Evolutionary conservation across 2,113 vertebrate species (phyloP).

Genomic region (Syngnathus floridae): DNA sequence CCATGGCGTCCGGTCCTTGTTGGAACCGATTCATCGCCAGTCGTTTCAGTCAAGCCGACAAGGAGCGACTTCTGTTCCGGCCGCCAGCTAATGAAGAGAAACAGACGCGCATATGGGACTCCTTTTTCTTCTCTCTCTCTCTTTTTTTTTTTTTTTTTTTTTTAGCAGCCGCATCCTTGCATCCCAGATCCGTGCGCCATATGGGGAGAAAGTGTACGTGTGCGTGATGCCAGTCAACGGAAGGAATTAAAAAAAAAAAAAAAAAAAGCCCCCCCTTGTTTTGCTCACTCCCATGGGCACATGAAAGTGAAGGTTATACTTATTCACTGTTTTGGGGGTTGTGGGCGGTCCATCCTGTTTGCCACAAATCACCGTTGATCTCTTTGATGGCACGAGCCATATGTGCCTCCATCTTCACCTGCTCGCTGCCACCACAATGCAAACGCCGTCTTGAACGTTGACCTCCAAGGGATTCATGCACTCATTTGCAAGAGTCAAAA

Average conservation of each 20-base stretch:
- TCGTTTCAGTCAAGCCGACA: conserved; percentile 62
- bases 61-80: conserved; percentile 63
- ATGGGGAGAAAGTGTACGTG: conserved; percentile 60
- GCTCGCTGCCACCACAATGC: too few species aligned
- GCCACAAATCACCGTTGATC: conserved; percentile 48
- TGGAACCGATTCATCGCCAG: conserved; percentile 55
- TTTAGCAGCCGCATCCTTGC: conserved; percentile 45
- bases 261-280: conserved; percentile 52
- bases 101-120: conserved; percentile 72
- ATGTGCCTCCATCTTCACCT: conserved; percentile 30
- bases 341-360: conserved; percentile 24
- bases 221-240: conserved; percentile 51
- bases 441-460: too few species aligned
- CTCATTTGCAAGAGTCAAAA: too few species aligned
- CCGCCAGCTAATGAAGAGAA: conserved; percentile 70
- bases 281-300: conserved; percentile 53
- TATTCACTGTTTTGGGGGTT: conserved; percentile 35
- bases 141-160: conserved; percentile 13
- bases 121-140: conserved; percentile 17
- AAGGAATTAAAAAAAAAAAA: conserved; percentile 56
- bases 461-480: too few species aligned
- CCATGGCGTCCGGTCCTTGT: conserved; percentile 32
- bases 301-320: conserved; percentile 71
- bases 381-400: conserved; percentile 45
- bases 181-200: conserved; percentile 69